phyloP scores from a whole-genome alignment of 2,113 vertebrate genomes.

The Tragulus kanchil region DNA sequence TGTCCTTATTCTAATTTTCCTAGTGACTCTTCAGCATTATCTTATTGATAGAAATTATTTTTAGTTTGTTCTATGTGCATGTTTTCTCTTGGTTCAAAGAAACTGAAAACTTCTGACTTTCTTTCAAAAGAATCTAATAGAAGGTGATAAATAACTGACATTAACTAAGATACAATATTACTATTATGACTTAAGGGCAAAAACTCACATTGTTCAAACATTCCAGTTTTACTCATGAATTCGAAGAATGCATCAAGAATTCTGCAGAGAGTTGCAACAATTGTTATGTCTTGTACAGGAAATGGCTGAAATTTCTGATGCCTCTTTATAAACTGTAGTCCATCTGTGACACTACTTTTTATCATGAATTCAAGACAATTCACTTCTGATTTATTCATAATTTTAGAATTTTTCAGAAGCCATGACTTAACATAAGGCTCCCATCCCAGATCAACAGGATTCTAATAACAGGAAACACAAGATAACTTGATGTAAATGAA shows the following conservation, averaged over 20 bases:
- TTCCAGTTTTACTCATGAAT: slow-evolving; percentile 78
- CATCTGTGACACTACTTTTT: slow-evolving; percentile 71
- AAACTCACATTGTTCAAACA: slow-evolving; percentile 72
- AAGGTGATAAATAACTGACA: background rate
- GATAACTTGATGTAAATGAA: background rate
- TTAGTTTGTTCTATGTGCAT: background rate
- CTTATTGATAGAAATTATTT: no score
- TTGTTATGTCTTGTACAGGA: slow-evolving; percentile 70
- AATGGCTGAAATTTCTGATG: slow-evolving; percentile 71
- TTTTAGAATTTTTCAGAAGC: slow-evolving; percentile 75
- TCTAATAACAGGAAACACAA: slow-evolving; percentile 66
- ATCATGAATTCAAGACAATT: slow-evolving; percentile 75
- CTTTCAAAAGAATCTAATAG: slow-evolving; percentile 7
- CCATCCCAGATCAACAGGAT: slow-evolving; percentile 83
- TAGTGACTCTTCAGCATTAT: background rate
- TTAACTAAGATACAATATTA: background rate
- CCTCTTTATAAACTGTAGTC: slow-evolving; percentile 76
- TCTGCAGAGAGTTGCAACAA: slow-evolving; percentile 83
- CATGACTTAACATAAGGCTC: slow-evolving; percentile 80
- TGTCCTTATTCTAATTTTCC: background rate
- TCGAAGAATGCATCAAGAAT: slow-evolving; percentile 85
- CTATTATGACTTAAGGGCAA: background rate
- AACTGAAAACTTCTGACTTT: background rate
- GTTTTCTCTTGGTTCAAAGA: background rate
- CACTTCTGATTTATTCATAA: slow-evolving; percentile 62